Evolutionary conservation across 1,140 invertebrate genomes (phyloP), one percentile per base, ranked within the genome.

Genomic region (Cyphomyrmex costatus): DNA sequence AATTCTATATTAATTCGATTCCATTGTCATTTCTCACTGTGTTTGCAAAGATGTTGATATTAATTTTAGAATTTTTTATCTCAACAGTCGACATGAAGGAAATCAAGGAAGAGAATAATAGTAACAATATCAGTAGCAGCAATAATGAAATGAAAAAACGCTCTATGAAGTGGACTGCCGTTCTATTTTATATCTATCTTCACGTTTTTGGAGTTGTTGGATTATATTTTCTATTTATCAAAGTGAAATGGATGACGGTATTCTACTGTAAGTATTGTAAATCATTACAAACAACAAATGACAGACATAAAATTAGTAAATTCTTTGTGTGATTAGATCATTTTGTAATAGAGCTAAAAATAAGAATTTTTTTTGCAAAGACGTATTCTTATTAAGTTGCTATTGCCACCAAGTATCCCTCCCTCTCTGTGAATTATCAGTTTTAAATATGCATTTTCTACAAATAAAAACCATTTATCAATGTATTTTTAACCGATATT

Each of bases 141-240:
- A 36, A 1, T 14, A 49, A 60, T 0, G 27, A 60, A 60, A 10
- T n/a, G 8, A 36, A 33, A 1, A 93, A 89, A 21, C 74, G 49
- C 19, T 86, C 90, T 0, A 56, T 90, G 0, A 66, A 86, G n/a
- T 97, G 97, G 97, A 95, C 95, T 0, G 93, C 95, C 3, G 96
- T 97, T 0, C 93, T 97, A 0, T 96, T 96, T 92, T 97, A 96
- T 88, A 96, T 97, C 56, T 96, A 97, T 87, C 91, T 97, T 7
- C 96, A 97, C 87, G 94, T 96, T 3, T 95, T 97, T 0, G 97
- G 97, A 0, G 21, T 96, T 0, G 97, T 96, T 84, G 97, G 96
- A 46, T 79, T 96, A 12, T 96, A 96, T 85, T 88, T 97, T 7
- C 46, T 96, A 4, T 93, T 97, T 33, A 95, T 95, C 4, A 95